Conservation (phyloP, 2,888 invertebrate species). For the Auanema freiburgensis region DNA sequence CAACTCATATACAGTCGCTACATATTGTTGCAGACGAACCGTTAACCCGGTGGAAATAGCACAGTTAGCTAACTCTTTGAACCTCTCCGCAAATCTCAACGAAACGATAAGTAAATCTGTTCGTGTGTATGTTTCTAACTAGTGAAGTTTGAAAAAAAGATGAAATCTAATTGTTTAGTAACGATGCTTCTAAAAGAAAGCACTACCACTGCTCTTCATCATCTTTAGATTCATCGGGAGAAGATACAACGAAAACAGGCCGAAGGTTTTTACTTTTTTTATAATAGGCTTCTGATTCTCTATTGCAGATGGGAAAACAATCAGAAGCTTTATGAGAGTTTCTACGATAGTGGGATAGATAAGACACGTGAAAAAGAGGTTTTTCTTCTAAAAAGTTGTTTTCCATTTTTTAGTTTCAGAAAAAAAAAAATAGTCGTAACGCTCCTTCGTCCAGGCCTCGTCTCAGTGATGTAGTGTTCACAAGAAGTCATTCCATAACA, state of each 20-base stretch:
- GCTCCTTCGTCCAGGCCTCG: slow-evolving; percentile 27
- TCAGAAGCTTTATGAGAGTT: slow-evolving; percentile 8
- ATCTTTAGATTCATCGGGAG: slow-evolving; percentile 45
- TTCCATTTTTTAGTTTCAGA: slow-evolving; percentile 9
- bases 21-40: slow-evolving; percentile 12
- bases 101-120: not conserved
- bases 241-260: slow-evolving; percentile 27
- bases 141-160: not conserved
- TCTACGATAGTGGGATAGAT: slow-evolving; percentile 20
- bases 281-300: not conserved
- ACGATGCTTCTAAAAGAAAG: slow-evolving; percentile 17
- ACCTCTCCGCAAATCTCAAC: slow-evolving; percentile 14
- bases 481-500: slow-evolving; percentile 48
- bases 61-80: slow-evolving; percentile 46
- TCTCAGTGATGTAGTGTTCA: slow-evolving; percentile 42
- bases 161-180: not conserved
- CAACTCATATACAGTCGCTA: slow-evolving; percentile 9
- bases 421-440: slow-evolving; percentile 20
- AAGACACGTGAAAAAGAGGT: slow-evolving; percentile 21
- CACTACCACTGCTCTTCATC: slow-evolving; percentile 41
- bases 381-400: too few species aligned
- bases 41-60: slow-evolving; percentile 35
- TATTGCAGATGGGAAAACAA: too few species aligned
- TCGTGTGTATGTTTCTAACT: not conserved
- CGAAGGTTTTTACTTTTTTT: not conserved